These are phyloP conservation scores for Drosophila stalkeri DNA, from an alignment of 2,888 invertebrate species.

Conservation along the genomic window DNA sequence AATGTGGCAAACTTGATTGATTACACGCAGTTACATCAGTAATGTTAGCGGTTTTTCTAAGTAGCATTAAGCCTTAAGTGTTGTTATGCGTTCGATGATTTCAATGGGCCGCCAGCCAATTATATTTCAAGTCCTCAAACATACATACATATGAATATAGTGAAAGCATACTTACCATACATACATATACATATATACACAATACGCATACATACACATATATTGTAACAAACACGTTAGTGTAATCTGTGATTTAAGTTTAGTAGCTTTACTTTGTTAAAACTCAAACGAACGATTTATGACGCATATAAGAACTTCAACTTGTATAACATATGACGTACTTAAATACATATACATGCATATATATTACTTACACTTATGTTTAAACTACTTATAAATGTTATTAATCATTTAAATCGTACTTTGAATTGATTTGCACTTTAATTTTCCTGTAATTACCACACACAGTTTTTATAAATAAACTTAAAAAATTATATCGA, in stretches of 20 bases:
- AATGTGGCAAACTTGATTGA: constrained; percentile 45
- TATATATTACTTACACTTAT: constrained; percentile 32
- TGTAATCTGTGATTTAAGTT: constrained; percentile 85
- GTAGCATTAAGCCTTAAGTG: constrained; percentile 56
- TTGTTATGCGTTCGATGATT: constrained; percentile 68
- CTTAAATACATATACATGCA: constrained; percentile 34
- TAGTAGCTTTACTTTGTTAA: constrained; percentile 83
- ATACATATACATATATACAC: constrained; percentile 58
- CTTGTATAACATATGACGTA: constrained; percentile 56
- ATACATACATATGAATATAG: constrained; percentile 17
- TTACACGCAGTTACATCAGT: constrained; percentile 54
- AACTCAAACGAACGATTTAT: constrained; percentile 54
- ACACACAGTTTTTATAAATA: constrained; percentile 77
- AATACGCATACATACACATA: constrained; percentile 45
- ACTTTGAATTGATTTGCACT: constrained; percentile 48
- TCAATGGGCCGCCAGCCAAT: constrained; percentile 35
- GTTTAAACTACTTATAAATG: constrained; percentile 62
- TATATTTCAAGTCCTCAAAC: constrained; percentile 39
- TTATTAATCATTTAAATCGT: constrained; percentile 69
- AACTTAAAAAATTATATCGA: constrained; percentile 51
- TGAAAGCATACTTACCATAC: constrained; percentile 39
- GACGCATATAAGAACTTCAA: constrained; percentile 52
- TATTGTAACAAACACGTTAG: constrained; percentile 80
- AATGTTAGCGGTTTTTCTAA: constrained; percentile 70
- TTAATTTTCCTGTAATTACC: constrained; percentile 58